phyloP scores from a whole-genome alignment of 2,797 vertebrate species.

The Pelodytes ibericus region DNA sequence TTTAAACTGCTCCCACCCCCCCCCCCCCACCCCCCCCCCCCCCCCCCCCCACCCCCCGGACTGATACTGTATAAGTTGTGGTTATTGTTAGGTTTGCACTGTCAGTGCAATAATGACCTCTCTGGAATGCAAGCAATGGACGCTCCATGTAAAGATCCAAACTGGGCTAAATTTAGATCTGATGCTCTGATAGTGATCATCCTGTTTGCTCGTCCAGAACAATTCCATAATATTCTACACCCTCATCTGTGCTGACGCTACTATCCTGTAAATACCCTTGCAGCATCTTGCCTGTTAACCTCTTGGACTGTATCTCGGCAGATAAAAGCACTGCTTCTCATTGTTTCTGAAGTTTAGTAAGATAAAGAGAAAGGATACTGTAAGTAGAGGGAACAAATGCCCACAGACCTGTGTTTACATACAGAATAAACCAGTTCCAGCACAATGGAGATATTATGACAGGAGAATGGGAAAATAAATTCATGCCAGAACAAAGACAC shows the following conservation, averaged over 20 bases:
- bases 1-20: too few species aligned
- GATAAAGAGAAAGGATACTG: constrained; percentile 43
- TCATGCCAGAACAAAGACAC: constrained; percentile 16
- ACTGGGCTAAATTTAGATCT: constrained; percentile 30
- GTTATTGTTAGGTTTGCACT: neutral
- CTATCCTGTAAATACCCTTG: constrained; percentile 38
- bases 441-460: constrained; percentile 52
- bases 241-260: constrained; percentile 23
- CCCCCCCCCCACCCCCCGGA: too few species aligned
- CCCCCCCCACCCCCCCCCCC: too few species aligned
- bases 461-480: constrained; percentile 29
- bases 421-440: constrained; percentile 40
- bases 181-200: neutral
- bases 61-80: too few species aligned
- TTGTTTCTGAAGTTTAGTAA: constrained; percentile 46
- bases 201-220: constrained; percentile 8
- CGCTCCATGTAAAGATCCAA: neutral
- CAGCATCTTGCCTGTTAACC: constrained; percentile 27
- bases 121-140: neutral
- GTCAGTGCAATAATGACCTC: neutral
- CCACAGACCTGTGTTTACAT: constrained; percentile 38
- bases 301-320: constrained; percentile 16
- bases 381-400: constrained; percentile 34
- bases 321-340: constrained; percentile 36
- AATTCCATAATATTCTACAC: constrained; percentile 33